A percentile compares a stretch with the other conserved stretches of the same genome.
Evolutionary conservation across 2,797 vertebrate genomes (phyloP).

Genomic region (Poecilia gillii): DNA sequence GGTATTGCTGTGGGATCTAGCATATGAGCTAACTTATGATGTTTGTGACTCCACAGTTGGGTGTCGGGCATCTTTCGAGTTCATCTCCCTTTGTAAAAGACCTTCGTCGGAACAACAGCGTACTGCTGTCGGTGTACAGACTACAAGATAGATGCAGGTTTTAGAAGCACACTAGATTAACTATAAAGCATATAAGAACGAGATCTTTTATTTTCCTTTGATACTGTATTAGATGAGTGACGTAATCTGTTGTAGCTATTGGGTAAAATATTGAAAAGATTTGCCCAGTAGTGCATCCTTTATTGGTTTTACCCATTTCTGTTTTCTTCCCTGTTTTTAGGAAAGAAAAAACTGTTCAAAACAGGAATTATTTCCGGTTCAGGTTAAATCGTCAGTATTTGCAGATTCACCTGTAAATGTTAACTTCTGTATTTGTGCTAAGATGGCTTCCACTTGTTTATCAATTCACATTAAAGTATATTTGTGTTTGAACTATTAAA

Average conservation of each 20-base stretch:
- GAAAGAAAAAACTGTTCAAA: not conserved
- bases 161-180: not conserved
- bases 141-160: not conserved
- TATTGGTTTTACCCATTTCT: not conserved
- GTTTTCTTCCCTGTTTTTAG: not conserved
- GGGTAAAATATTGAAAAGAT: not conserved
- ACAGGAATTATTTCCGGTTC: not conserved
- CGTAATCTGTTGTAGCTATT: not conserved
- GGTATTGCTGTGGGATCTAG: not conserved
- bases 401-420: not conserved
- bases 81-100: not conserved
- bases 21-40: not conserved
- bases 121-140: not conserved
- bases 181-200: not conserved
- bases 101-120: too few species aligned
- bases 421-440: not conserved
- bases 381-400: not conserved
- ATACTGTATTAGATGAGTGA: not conserved
- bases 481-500: not conserved
- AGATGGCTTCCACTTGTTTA: not conserved
- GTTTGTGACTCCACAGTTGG: not conserved
- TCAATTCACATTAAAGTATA: not conserved
- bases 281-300: not conserved
- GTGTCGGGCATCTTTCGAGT: not conserved
- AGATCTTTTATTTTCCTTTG: not conserved